A percentile compares a stretch with the other conserved stretches of the same genome.
phyloP scores from a whole-genome alignment of 2,113 vertebrate species.

The Choloepus hoffmanni region DNA sequence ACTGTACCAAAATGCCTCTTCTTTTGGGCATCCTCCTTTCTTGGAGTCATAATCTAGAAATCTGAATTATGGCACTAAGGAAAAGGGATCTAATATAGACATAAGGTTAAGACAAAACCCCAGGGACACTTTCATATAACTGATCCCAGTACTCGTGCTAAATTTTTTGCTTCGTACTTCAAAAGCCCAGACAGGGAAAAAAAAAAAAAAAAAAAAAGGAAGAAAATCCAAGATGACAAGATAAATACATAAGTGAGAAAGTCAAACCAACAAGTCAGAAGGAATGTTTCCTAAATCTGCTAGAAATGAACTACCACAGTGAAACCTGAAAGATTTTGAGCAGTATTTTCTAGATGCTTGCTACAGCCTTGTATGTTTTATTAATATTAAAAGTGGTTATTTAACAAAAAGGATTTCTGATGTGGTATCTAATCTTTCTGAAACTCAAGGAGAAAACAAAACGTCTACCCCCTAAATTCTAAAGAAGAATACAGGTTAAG shows the following conservation, averaged over 20 bases:
- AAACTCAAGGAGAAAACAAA: not conserved
- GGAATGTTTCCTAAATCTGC: not conserved
- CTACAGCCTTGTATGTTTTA: not conserved
- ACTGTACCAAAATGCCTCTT: not conserved
- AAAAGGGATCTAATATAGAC: not conserved
- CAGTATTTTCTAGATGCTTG: not conserved
- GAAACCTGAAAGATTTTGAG: not conserved
- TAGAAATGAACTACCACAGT: not conserved
- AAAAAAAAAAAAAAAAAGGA: not conserved
- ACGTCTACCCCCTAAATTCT: not conserved
- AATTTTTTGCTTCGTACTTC: not conserved
- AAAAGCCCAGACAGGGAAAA: not conserved
- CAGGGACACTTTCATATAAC: not conserved
- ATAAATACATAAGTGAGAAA: not conserved
- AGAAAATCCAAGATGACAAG: not conserved
- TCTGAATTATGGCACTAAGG: rapidly evolving
- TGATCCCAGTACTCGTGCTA: not conserved
- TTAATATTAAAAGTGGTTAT: not conserved
- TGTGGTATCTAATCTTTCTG: not conserved
- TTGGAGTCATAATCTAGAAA: not conserved
- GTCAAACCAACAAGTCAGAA: not conserved
- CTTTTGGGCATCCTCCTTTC: not conserved
- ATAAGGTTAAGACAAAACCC: not conserved
- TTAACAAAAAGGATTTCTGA: not conserved
- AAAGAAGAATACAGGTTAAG: not conserved